Evolutionary conservation across 2,888 invertebrate species (phyloP).

Genomic region (Deroplatys truncata): DNA sequence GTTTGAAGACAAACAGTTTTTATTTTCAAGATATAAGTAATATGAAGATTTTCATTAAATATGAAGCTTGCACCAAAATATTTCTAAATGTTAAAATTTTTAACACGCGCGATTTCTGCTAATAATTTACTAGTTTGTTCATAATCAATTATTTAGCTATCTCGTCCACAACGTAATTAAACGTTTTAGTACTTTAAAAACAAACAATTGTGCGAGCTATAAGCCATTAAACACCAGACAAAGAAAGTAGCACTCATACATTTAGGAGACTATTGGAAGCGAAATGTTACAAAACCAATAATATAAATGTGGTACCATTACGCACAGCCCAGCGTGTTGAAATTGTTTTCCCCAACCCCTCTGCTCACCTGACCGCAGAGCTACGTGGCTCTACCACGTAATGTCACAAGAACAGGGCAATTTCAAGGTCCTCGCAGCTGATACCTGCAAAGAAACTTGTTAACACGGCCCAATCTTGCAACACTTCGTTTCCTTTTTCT

Average conservation of each 20-base stretch:
- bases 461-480: background rate
- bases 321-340: background rate
- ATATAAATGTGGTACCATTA: background rate
- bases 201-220: too few relatives aligned
- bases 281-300: background rate
- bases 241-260: background rate
- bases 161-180: too few relatives aligned
- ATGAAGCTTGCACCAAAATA: too few relatives aligned
- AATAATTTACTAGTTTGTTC: too few relatives aligned
- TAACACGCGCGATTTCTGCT: too few relatives aligned
- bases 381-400: background rate
- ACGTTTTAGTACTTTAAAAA: too few relatives aligned
- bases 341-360: background rate
- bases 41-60: too few relatives aligned
- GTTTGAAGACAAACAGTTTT: too few relatives aligned
- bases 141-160: too few relatives aligned
- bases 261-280: background rate
- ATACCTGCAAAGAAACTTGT: background rate
- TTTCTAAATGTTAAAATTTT: too few relatives aligned
- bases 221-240: too few relatives aligned
- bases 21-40: too few relatives aligned
- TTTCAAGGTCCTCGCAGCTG: background rate
- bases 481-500: constrained; percentile 9
- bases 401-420: background rate
- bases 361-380: background rate